These are phyloP conservation scores for Callyntrura sp. DNA, from an alignment of 2,888 invertebrate genomes.

Conservation along the genomic window DNA sequence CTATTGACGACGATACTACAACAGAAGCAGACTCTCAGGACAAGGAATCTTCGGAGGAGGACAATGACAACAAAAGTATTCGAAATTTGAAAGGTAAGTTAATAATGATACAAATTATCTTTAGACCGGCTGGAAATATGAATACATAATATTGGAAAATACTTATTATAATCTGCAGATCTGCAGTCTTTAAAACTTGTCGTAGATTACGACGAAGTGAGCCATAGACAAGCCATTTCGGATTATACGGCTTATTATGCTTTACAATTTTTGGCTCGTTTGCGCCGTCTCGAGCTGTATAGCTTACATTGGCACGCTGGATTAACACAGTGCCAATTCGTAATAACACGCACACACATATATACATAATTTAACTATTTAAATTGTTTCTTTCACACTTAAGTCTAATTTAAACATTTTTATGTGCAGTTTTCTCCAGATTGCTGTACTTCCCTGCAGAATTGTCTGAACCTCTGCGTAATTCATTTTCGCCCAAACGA, in stretches of 20 bases:
- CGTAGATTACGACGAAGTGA: conserved; percentile 55
- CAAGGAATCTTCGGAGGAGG: background rate
- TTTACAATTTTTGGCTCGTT: background rate
- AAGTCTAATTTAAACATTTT: background rate
- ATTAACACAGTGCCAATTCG: conserved; percentile 50
- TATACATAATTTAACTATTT: background rate
- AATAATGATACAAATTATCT: background rate
- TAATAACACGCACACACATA: too few species aligned
- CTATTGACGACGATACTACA: too few species aligned
- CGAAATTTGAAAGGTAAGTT: conserved; percentile 46
- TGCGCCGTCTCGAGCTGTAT: conserved; percentile 37
- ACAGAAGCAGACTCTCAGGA: background rate
- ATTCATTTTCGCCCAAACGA: conserved; percentile 44
- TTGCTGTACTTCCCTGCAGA: background rate
- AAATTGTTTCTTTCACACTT: background rate
- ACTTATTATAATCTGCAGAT: too few species aligned
- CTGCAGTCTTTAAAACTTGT: conserved; percentile 33
- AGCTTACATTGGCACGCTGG: conserved; percentile 50
- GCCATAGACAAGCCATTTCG: conserved; percentile 30
- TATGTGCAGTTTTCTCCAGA: conserved; percentile 45
- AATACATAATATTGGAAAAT: too few species aligned
- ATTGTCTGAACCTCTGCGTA: conserved; percentile 10
- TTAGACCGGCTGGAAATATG: too few species aligned
- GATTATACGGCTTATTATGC: conserved; percentile 48
- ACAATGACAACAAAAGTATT: conserved; percentile 25